phyloP scores from a whole-genome alignment of 2,113 vertebrate species.

The Python bivittatus region DNA sequence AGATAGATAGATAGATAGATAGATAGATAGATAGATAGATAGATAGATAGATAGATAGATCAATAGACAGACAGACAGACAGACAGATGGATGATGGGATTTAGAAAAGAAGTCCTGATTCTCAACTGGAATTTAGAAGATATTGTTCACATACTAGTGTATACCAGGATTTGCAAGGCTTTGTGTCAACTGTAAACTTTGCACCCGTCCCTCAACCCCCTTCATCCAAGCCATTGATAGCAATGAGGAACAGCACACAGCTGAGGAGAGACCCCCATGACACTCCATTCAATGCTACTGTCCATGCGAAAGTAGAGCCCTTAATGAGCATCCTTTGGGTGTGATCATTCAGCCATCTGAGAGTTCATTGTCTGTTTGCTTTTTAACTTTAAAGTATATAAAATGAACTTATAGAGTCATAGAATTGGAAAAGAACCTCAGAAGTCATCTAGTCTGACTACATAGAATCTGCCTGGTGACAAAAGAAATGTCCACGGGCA shows the following conservation, averaged over 20 bases:
- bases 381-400: neutral
- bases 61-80: neutral
- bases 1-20: neutral
- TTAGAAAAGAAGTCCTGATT: neutral
- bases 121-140: neutral
- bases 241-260: neutral
- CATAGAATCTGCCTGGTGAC: too few species aligned
- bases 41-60: neutral
- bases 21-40: neutral
- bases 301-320: neutral
- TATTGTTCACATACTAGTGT: neutral
- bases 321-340: neutral
- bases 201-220: neutral
- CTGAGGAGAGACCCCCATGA: neutral
- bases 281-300: neutral
- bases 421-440: neutral
- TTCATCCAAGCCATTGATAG: neutral
- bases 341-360: neutral
- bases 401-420: neutral
- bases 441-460: neutral
- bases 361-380: neutral
- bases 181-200: neutral
- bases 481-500: neutral
- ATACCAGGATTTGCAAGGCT: neutral
- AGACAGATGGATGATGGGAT: neutral